A percentile compares a stretch with the other conserved stretches of the same genome.
These are phyloP conservation scores for Dasypogon diadema DNA, from an alignment of 2,888 invertebrate species.

Conservation along the genomic window DNA sequence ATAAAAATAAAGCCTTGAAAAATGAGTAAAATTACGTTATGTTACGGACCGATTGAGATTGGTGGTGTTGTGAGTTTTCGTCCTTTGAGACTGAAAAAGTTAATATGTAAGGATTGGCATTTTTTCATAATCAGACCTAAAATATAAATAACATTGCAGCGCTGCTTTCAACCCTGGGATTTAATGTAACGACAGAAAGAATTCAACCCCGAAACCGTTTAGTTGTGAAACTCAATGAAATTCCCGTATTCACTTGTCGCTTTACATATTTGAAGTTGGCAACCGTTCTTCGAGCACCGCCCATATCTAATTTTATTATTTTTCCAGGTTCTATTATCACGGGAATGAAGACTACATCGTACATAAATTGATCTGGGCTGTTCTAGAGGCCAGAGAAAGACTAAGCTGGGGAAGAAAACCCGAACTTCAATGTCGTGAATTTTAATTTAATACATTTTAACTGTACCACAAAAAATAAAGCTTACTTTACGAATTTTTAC, in stretches of 20 bases:
- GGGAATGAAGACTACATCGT: conserved; percentile 17
- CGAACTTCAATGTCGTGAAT: background rate
- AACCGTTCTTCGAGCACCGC: too few relatives aligned
- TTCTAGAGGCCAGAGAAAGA: conserved; percentile 45
- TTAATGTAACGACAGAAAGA: conserved; percentile 35
- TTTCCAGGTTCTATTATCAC: conserved; percentile 25
- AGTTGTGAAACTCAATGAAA: conserved; percentile 39
- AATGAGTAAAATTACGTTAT: conserved; percentile 47
- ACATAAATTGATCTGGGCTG: conserved; percentile 31
- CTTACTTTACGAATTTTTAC: too few relatives aligned
- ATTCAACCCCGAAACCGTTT: conserved; percentile 49
- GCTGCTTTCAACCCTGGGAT: conserved; percentile 32
- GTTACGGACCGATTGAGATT: conserved; percentile 50
- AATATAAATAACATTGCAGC: background rate
- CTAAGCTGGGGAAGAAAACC: background rate
- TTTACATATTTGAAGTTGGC: conserved; percentile 48
- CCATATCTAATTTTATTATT: too few relatives aligned
- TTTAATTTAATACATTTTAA: too few relatives aligned
- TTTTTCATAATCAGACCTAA: background rate
- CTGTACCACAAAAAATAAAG: too few relatives aligned
- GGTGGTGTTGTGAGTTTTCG: conserved; percentile 46
- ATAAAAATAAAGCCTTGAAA: too few relatives aligned
- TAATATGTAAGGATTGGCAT: conserved; percentile 28
- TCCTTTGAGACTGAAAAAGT: conserved; percentile 39
- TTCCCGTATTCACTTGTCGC: conserved; percentile 51